Evolutionary conservation across 2,888 invertebrate genomes (phyloP), one percentile per base, ranked within the genome.

Genomic region (Trachelus tabidus): DNA sequence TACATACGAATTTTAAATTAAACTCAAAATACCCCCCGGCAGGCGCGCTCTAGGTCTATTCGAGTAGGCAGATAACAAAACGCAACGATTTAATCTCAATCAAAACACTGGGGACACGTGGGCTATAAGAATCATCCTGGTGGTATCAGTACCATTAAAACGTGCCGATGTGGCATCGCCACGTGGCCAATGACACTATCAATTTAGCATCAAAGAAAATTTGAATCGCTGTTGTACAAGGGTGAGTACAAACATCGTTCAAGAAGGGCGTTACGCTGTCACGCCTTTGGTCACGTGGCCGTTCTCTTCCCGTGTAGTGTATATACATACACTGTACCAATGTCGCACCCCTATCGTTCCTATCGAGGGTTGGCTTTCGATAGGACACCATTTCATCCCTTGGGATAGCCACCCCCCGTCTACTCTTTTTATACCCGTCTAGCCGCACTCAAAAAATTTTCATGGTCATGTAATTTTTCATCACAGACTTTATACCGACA

Each of bases 151-250:
- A 31, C 56, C 71, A 71, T 71, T 71, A 71, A 71, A 71, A 71
- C 71, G 71, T 71, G 71, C 23, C 56, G 56, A 56, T 56, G 56
- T 23, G 56, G 71, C 71, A 15, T 31, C 71, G 78, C 71, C 78
- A 78, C 75, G 78, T 78, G 78, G 76, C 71, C 78, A 78, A 76
- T 76, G 78, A 78, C 78, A 78, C 78, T 78, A 78, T 78, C 78
- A 78, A 78, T 78, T 78, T 76, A 68, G 78, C 75, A 78, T 78
- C 78, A 78, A 78, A 75, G 78, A 75, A 76, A 31, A 23, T 71
- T 33, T 34, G 71, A 34, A 12, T 71, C 71, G 31, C 71, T 71
- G 71, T 71, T 71, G 23, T 56, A 71, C 71, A 71, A 71, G 71
- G 71, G 71, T 71, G 71, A 71, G 31, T 71, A 71, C 71, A 71